Percentiles rank a stretch among this genome's conserved stretches.
Evolutionary conservation across 2,113 vertebrate species (phyloP).

Genomic region (Solea solea): DNA sequence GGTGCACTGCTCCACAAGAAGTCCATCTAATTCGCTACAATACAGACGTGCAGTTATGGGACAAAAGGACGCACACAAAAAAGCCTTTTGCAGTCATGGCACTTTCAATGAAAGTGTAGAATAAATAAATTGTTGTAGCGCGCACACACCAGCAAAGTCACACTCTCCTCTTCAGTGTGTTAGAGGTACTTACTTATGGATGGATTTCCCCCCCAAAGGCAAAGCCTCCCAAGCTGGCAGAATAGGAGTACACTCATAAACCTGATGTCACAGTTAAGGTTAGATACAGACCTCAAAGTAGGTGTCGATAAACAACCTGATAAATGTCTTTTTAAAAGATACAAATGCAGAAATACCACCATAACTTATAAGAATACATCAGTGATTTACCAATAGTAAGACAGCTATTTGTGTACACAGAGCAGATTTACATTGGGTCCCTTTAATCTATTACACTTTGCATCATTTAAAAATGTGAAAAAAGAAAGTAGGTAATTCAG

Average conservation of each 20-base stretch:
- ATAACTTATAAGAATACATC: too few relatives aligned
- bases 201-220: constrained; percentile 93
- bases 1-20: constrained; percentile 91
- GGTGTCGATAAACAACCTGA: too few relatives aligned
- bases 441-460: too few relatives aligned
- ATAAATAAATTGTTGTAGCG: background rate
- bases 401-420: too few relatives aligned
- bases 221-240: constrained; percentile 95
- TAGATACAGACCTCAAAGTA: background rate
- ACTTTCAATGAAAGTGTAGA: background rate
- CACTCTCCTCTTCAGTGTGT: background rate
- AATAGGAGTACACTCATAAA: constrained; percentile 95
- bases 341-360: too few relatives aligned
- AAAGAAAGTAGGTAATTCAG: too few relatives aligned
- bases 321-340: too few relatives aligned
- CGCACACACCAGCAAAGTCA: background rate
- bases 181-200: constrained; percentile 90
- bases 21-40: constrained; percentile 88
- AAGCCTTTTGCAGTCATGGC: background rate
- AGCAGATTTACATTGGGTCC: too few relatives aligned
- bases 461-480: too few relatives aligned
- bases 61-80: background rate
- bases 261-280: constrained; percentile 79
- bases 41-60: constrained; percentile 16
- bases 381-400: too few relatives aligned